These are phyloP conservation scores for Coregonus ussuriensis DNA, from an alignment of 2,797 vertebrate species.

Conservation along the genomic window DNA sequence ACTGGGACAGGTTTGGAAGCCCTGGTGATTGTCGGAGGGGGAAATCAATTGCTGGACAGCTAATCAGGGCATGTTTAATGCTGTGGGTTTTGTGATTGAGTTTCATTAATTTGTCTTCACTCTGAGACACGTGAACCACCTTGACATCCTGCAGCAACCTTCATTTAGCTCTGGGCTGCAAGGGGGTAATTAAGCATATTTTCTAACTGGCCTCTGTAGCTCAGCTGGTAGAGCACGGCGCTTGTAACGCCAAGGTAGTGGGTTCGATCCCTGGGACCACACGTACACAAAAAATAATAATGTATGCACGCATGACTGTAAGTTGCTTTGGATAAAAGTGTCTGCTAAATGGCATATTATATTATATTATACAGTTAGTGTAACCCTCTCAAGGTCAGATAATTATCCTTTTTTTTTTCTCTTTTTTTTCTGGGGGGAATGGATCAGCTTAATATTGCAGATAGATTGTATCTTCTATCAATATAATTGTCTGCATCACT, in stretches of 20 bases:
- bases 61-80: background rate
- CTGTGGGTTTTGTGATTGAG: background rate
- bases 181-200: background rate
- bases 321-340: no score
- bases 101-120: background rate
- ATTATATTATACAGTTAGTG: background rate
- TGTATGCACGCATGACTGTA: no score
- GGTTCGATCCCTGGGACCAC: no score
- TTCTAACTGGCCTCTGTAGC: background rate
- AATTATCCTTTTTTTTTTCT: background rate
- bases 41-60: constrained; percentile 1
- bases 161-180: background rate
- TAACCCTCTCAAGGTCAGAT: background rate
- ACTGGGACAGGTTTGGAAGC: background rate
- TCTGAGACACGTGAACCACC: background rate
- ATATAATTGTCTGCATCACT: no score
- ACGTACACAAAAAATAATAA: no score
- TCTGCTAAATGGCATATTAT: no score
- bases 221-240: no score
- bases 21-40: background rate
- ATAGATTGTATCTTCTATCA: no score
- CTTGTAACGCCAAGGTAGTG: no score
- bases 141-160: background rate
- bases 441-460: no score
- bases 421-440: no score